Percentiles rank a stretch among this genome's conserved stretches.
Evolutionary conservation across 2,888 invertebrate species (phyloP).

Genomic region (Tinea trinotella): DNA sequence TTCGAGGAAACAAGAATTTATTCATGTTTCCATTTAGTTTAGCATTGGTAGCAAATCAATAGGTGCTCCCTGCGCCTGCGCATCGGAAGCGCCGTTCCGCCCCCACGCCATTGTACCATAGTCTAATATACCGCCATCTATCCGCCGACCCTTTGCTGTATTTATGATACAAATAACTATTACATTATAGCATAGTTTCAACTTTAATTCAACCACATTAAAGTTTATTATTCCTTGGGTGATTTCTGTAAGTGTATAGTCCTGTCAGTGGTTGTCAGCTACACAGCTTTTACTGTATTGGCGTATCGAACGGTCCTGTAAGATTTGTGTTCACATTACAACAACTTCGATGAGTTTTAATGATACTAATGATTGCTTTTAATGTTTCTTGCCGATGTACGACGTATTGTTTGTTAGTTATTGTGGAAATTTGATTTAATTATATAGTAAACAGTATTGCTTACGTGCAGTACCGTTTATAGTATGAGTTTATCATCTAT

Average conservation of each 20-base stretch:
- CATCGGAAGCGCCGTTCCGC: conserved; percentile 38
- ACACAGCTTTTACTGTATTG: conserved; percentile 33
- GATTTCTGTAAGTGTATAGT: neutral
- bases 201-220: neutral
- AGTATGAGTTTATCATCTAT: neutral
- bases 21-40: conserved; percentile 34
- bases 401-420: conserved; percentile 22
- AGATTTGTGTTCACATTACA: conserved; percentile 28
- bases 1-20: conserved; percentile 35
- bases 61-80: conserved; percentile 25
- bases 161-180: conserved; percentile 12
- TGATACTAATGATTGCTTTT: conserved; percentile 32
- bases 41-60: conserved; percentile 34
- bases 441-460: neutral
- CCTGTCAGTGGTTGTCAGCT: conserved; percentile 13
- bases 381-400: conserved; percentile 18
- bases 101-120: conserved; percentile 48
- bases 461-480: neutral
- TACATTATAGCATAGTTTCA: neutral
- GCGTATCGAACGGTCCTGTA: conserved; percentile 29
- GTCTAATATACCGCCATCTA: conserved; percentile 34
- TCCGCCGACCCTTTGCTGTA: conserved; percentile 24
- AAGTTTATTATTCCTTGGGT: neutral
- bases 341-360: conserved; percentile 40
- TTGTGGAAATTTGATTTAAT: conserved; percentile 9